Evolutionary conservation across 2,888 invertebrate genomes (phyloP), one percentile per base, ranked within the genome.

Genomic region (Synergus gifuensis): DNA sequence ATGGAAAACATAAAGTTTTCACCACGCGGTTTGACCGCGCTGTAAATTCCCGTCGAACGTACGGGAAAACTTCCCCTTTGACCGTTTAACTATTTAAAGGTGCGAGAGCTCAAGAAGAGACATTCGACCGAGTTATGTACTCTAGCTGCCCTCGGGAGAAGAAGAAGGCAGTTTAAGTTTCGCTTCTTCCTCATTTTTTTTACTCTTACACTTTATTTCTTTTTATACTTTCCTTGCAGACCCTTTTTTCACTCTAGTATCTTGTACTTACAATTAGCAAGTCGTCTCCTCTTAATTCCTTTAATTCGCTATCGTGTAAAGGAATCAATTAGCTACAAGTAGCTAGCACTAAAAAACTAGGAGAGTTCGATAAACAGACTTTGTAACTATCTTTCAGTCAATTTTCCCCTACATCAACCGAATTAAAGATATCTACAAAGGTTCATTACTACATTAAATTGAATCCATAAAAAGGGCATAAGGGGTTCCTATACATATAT

Each of bases 1-100:
- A 88, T 88, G 86, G 86, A 86, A 36, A 86, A 87, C 86, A 87
- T 89, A 87, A 88, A 88, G 83, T 89, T 88, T 88, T 88, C 88
- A 88, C 81, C 85, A 83, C 81, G 83, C 82, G 79, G 79, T 80
- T 84, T 80, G 78, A 67, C 79, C 76, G 78, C 66, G 54, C 79
- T 58, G 66, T 78, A 79, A 73, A 73, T 73, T 73, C 73, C 40
- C 54, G 73, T 36, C 73, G 73, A 73, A 73, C 49, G 54, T 54
- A 73, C 28, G 18, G 49, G 73, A 73, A 73, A 73, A 73, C 73
- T 73, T 73, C 49, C 73, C 54, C 73, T 73, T 73, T 73, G 49
- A 73, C 73, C 54, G 73, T 73, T 54, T 73, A 73, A 73, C 49
- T 73, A 73, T 73, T 73, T 73, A 73, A 73, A 54, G 73, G 73